A percentile compares a stretch with the other conserved stretches of the same genome.
Conservation (phyloP, 2,797 vertebrate species). For the Telmatherina bonti region DNA sequence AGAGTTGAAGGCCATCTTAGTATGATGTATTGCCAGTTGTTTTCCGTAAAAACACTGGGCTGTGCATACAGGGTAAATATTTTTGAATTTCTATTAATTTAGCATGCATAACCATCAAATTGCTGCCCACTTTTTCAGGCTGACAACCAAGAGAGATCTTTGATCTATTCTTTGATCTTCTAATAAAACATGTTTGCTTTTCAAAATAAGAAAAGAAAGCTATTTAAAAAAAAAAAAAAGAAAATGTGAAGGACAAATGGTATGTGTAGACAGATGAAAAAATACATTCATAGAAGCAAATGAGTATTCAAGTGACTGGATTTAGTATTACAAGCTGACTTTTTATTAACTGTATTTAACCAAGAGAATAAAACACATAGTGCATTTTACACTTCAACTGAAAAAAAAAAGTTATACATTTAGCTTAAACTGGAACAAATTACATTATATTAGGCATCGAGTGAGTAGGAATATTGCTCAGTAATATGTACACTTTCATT, state of each 20-base stretch:
- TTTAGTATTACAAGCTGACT: too few species aligned
- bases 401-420: neutral
- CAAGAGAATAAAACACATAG: too few species aligned
- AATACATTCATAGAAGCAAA: neutral
- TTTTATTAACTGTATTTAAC: too few species aligned
- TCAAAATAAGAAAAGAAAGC: neutral
- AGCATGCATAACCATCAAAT: neutral
- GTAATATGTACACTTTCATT: neutral
- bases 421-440: neutral
- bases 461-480: neutral
- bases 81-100: slow-evolving; percentile 6
- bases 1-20: neutral
- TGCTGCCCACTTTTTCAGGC: neutral
- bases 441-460: neutral
- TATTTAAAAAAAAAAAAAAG: too few species aligned
- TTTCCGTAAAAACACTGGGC: slow-evolving; percentile 1
- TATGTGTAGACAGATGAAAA: too few species aligned
- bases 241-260: neutral
- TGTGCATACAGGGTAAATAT: neutral
- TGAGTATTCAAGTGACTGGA: neutral
- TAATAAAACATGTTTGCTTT: neutral
- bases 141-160: neutral
- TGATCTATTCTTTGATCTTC: neutral
- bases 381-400: neutral
- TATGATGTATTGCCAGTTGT: neutral